Evolutionary conservation across 2,888 invertebrate species (phyloP).

Genomic region (Panopea generosa): DNA sequence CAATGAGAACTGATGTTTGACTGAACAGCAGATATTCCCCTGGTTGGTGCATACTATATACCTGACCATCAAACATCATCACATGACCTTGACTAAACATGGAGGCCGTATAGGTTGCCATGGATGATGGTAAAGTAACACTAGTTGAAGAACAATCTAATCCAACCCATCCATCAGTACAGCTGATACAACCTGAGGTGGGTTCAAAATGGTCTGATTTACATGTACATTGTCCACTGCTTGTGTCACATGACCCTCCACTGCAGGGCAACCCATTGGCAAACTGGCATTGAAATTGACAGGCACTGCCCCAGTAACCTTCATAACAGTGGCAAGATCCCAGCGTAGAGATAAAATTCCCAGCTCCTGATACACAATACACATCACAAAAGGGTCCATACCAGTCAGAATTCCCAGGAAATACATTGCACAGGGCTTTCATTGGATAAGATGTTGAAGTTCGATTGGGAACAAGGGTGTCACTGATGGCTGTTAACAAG

Average conservation of each 20-base stretch:
- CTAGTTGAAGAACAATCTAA: slow-evolving; percentile 66
- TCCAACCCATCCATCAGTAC: slow-evolving; percentile 72
- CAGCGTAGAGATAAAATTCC: slow-evolving; percentile 22
- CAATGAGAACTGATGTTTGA: slow-evolving; percentile 21
- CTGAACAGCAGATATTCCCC: slow-evolving; percentile 63
- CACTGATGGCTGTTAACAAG: slow-evolving; percentile 31
- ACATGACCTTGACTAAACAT: slow-evolving; percentile 65
- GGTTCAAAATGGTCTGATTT: slow-evolving; percentile 56
- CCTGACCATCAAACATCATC: slow-evolving; percentile 67
- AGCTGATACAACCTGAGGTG: slow-evolving; percentile 58
- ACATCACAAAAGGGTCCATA: slow-evolving; percentile 53
- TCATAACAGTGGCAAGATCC: slow-evolving; percentile 61
- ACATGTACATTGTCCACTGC: slow-evolving; percentile 68
- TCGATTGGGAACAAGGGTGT: slow-evolving; percentile 39
- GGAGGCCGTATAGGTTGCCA: slow-evolving; percentile 12
- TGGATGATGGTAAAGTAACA: slow-evolving; percentile 12
- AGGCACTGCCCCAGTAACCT: slow-evolving; percentile 67
- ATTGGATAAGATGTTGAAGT: slow-evolving; percentile 24
- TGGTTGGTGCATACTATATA: slow-evolving; percentile 50
- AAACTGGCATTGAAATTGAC: slow-evolving; percentile 61
- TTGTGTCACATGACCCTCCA: slow-evolving; percentile 62
- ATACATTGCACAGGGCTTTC: slow-evolving; percentile 29
- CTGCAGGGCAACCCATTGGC: slow-evolving; percentile 62
- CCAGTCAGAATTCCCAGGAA: slow-evolving; percentile 42
- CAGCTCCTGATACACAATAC: slow-evolving; percentile 57